A percentile compares a stretch with the other conserved stretches of the same genome.
phyloP scores from a whole-genome alignment of 2,113 vertebrate genomes.

The Notarius quadriscutis region DNA sequence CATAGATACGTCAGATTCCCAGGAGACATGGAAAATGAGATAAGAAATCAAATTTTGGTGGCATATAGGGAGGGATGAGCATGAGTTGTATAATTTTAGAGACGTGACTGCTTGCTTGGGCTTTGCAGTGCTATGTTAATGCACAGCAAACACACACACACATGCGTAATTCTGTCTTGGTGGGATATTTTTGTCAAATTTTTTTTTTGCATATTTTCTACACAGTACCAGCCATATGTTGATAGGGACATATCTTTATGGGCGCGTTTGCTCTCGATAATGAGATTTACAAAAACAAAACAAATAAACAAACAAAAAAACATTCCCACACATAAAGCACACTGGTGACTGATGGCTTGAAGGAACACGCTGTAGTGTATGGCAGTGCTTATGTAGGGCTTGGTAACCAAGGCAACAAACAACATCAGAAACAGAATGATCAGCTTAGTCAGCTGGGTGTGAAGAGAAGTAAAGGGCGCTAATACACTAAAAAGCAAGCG shows the following conservation, averaged over 20 bases:
- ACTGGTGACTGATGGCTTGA: slow-evolving; percentile 52
- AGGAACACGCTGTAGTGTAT: slow-evolving; percentile 59
- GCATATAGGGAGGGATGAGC: not conserved
- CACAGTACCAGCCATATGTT: not conserved
- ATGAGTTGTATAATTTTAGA: slow-evolving; percentile 32
- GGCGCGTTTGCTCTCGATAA: not conserved
- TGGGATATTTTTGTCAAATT: not conserved
- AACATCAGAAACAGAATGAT: slow-evolving; percentile 68
- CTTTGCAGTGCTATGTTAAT: not conserved
- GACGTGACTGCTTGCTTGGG: slow-evolving; percentile 8
- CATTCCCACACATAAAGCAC: slow-evolving; percentile 9
- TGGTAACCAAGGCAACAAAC: slow-evolving; percentile 80
- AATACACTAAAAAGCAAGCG: slow-evolving; percentile 15
- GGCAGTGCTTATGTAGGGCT: slow-evolving; percentile 69
- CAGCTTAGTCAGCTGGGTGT: slow-evolving; percentile 67
- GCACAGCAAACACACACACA: slow-evolving; percentile 21
- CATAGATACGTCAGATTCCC: slow-evolving; percentile 11
- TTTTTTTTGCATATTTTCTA: not conserved
- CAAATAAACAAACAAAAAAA: not conserved
- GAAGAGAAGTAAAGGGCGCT: slow-evolving; percentile 52
- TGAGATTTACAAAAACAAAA: not conserved
- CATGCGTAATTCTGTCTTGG: not conserved
- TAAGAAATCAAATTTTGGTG: slow-evolving; percentile 17
- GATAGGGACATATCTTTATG: not conserved
- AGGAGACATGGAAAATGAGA: not conserved